Percentiles rank a stretch among this genome's conserved stretches.
Conservation (phyloP, 2,797 vertebrate genomes). For the Acipenser transmontanus region DNA sequence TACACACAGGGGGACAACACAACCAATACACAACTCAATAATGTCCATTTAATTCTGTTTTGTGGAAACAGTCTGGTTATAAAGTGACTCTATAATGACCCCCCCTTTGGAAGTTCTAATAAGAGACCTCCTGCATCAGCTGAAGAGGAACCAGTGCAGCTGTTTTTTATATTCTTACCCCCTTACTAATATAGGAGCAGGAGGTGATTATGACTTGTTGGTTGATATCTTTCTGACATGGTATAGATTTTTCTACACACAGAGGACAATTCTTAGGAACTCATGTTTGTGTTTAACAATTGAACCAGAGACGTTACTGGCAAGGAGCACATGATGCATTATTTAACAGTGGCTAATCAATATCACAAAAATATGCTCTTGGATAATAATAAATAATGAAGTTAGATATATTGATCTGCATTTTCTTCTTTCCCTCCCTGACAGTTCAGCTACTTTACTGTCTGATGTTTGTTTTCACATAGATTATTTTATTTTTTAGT, state of each 20-base stretch:
- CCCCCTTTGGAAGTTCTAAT: not conserved
- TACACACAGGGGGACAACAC: conserved; percentile 1
- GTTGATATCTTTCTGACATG: conserved; percentile 62
- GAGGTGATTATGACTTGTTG: conserved; percentile 45
- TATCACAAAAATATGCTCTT: conserved; percentile 57
- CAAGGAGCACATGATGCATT: conserved; percentile 66
- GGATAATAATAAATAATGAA: not conserved
- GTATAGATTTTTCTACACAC: conserved; percentile 56
- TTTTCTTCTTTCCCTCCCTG: not conserved
- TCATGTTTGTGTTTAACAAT: conserved; percentile 61
- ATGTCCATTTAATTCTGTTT: conserved; percentile 7
- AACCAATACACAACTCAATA: not conserved
- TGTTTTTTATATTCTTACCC: not conserved
- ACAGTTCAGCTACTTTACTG: not conserved
- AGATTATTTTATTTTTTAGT: not conserved
- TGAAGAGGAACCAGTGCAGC: not conserved
- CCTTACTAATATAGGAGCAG: conserved; percentile 26
- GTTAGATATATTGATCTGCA: not conserved
- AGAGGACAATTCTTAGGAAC: conserved; percentile 28
- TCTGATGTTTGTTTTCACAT: not conserved
- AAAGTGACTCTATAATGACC: not conserved
- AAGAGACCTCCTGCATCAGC: not conserved
- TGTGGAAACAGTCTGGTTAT: not conserved
- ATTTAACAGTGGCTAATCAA: conserved; percentile 79
- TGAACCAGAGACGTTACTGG: conserved; percentile 48